Base-by-base conservation (phyloP, 2,113 vertebrate genomes). In the Labrus mixtus region DNA sequence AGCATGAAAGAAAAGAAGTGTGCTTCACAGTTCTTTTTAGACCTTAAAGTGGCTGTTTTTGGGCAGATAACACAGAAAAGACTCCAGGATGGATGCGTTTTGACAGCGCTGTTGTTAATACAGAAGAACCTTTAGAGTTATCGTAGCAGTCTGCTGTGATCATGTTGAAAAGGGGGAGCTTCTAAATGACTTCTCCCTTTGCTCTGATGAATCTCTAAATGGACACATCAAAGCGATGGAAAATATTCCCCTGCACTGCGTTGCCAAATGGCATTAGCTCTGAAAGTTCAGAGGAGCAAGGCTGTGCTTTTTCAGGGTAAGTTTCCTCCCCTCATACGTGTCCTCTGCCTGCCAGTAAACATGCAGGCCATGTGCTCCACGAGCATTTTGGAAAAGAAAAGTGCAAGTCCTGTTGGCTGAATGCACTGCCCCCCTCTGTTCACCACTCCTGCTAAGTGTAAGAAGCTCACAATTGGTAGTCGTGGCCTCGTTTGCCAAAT, bases 261-360 rank as follows among this genome's bases (percentile, higher is more conserved):
- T 72, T 90, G 89, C 90, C 84, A 87, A 91, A 83, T 85, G 78
- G 86, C 78, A 89, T 92, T 90, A 90, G 75, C 57, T 37, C 70
- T 62, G 84, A 69, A 37, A 76, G 70, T 77, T 88, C 53, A 67
- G 85, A 85, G 68, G 46, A 68, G 78, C 72, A 50, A 62, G 55
- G 66, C 82, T 45, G 65, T 84, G 79, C 60, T 73, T 71, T 71
- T 81, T 72, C 17, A 78, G 84, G 74, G 64, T 72, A 80, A 78
- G 54, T 66, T 68, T 73, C 62, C 45, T 72, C 62, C 57, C 59
- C 68, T 68, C 37, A 3, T 68, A 46, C 16, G 6, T 79, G 76
- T 84, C 54, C 63, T 71, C 51, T 65, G 78, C 20, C 73, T 82
- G 83, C 84, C 89, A 90, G 83, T 86, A 84, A 92, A 81, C 73